Evolutionary conservation across 2,888 invertebrate species (phyloP).

Genomic region (Cecidostiba fungosa): DNA sequence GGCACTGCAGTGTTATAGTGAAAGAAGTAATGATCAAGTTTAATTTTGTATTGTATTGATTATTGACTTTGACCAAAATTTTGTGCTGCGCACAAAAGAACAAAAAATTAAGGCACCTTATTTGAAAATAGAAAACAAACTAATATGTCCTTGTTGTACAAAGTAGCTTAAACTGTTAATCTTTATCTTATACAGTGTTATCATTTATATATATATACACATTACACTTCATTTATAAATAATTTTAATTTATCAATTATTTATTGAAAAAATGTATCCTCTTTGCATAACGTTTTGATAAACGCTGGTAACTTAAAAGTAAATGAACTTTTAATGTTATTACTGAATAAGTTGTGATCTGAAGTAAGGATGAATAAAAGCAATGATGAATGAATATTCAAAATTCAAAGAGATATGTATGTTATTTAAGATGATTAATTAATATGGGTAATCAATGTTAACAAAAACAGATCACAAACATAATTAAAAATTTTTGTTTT

Average conservation of each 20-base stretch:
- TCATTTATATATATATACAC: neutral
- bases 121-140: slow-evolving; percentile 56
- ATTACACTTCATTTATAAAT: neutral
- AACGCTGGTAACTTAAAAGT: slow-evolving; percentile 28
- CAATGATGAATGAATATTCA: slow-evolving; percentile 34
- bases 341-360: slow-evolving; percentile 21
- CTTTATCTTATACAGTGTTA: neutral
- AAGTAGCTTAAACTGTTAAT: neutral
- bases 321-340: slow-evolving; percentile 8
- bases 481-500: slow-evolving; percentile 34
- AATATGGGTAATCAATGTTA: slow-evolving; percentile 31
- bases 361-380: slow-evolving; percentile 5
- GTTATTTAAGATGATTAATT: slow-evolving; percentile 55
- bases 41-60: slow-evolving; percentile 52
- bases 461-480: slow-evolving; percentile 29
- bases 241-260: neutral
- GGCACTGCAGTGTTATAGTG: slow-evolving; percentile 31
- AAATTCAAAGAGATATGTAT: slow-evolving; percentile 26
- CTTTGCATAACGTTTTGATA: slow-evolving; percentile 2
- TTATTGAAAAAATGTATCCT: neutral
- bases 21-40: slow-evolving; percentile 51
- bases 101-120: slow-evolving; percentile 63
- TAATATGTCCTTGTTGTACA: slow-evolving; percentile 44
- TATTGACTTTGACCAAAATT: slow-evolving; percentile 39
- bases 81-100: slow-evolving; percentile 52